Percentiles rank a stretch among this genome's conserved stretches.
Evolutionary conservation across 2,888 invertebrate genomes (phyloP).

Genomic region (Elmis aenea): DNA sequence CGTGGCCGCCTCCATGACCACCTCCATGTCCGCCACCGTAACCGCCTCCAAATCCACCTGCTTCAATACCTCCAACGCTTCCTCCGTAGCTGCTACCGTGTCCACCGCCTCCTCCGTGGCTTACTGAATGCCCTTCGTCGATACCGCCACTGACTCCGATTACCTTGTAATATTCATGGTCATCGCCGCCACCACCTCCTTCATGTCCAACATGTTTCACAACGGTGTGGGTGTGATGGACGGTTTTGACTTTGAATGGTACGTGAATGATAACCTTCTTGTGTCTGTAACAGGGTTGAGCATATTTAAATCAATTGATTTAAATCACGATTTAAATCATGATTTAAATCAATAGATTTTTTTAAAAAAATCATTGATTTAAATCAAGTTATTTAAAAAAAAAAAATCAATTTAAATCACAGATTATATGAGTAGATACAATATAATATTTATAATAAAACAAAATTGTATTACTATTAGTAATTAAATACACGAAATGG

Average conservation of each 20-base stretch:
- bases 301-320: background rate
- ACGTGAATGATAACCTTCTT: conserved; percentile 76
- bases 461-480: no score
- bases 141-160: conserved; percentile 65
- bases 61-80: conserved; percentile 20
- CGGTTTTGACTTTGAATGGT: conserved; percentile 69
- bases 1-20: conserved; percentile 30
- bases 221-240: conserved; percentile 73
- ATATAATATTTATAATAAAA: no score
- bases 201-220: conserved; percentile 62
- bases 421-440: no score
- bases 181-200: conserved; percentile 41
- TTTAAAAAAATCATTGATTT: no score
- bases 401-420: no score
- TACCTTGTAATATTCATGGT: conserved; percentile 64
- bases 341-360: no score
- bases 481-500: no score
- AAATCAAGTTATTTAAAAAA: no score
- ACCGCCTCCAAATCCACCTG: conserved; percentile 33
- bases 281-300: conserved; percentile 42
- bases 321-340: no score
- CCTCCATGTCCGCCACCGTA: conserved; percentile 30
- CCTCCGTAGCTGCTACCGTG: conserved; percentile 28
- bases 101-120: conserved; percentile 43
- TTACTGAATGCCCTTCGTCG: conserved; percentile 46